phyloP scores from a whole-genome alignment of 2,888 invertebrate genomes.

The Amorpha juglandis region DNA sequence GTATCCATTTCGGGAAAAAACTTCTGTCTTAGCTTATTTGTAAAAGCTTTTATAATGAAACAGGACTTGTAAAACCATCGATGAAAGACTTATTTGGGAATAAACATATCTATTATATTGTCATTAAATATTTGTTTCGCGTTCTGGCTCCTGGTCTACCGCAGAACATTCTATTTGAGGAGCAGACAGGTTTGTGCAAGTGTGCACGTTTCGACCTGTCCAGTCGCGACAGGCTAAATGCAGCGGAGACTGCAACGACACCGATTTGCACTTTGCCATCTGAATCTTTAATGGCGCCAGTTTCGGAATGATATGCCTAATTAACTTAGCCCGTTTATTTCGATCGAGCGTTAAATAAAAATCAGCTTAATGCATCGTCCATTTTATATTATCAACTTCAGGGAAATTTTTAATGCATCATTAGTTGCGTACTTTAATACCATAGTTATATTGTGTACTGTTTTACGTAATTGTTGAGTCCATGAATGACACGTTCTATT shows the following conservation, averaged over 20 bases:
- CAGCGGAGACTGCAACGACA: constrained; percentile 72
- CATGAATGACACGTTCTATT: too few species aligned
- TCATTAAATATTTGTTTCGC: too few species aligned
- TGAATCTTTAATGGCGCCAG: constrained; percentile 75
- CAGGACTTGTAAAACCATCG: too few species aligned
- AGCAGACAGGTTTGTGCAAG: constrained; percentile 38
- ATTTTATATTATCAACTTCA: neutral
- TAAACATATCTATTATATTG: too few species aligned
- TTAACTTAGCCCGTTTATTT: constrained; percentile 53
- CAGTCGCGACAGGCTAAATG: constrained; percentile 67
- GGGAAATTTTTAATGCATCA: too few species aligned
- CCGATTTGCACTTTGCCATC: constrained; percentile 75
- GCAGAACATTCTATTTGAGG: constrained; percentile 28
- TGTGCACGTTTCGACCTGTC: constrained; percentile 54
- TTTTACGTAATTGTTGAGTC: too few species aligned
- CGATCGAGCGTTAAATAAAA: constrained; percentile 23
- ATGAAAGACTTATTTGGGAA: too few species aligned
- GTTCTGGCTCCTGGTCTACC: constrained; percentile 25
- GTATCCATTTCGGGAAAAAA: too few species aligned
- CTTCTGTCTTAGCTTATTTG: too few species aligned
- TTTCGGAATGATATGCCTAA: constrained; percentile 65
- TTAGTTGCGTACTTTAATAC: too few species aligned
- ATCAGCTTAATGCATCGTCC: constrained; percentile 3
- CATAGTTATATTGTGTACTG: too few species aligned
- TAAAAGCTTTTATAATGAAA: too few species aligned